phyloP scores from a whole-genome alignment of 1,140 invertebrate species.

The Ladona fulva region DNA sequence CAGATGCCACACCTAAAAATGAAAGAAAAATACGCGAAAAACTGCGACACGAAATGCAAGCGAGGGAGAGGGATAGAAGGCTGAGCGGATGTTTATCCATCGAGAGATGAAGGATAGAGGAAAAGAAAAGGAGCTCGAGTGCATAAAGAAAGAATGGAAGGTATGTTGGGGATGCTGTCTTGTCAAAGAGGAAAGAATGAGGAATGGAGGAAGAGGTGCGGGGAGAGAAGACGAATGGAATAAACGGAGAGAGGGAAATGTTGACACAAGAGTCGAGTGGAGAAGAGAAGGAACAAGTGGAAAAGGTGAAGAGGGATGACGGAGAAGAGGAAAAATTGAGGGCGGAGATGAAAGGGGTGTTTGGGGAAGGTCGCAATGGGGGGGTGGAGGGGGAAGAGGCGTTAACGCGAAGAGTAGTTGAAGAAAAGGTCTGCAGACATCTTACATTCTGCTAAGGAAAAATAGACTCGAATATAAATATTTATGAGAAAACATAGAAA shows the following conservation, averaged over 20 bases:
- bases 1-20: no score
- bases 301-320: neutral
- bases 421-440: neutral
- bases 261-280: neutral
- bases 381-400: neutral
- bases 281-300: neutral
- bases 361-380: neutral
- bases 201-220: neutral
- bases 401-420: neutral
- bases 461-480: neutral
- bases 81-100: no score
- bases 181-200: neutral
- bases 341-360: neutral
- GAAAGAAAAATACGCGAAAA: no score
- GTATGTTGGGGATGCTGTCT: neutral
- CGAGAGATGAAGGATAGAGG: neutral
- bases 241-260: neutral
- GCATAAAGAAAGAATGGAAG: no score
- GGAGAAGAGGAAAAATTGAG: neutral
- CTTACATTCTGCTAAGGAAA: neutral
- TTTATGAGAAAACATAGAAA: no score
- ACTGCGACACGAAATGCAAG: neutral
- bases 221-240: neutral
- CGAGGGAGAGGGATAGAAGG: neutral
- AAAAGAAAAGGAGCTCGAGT: neutral